Percentiles rank a stretch among this genome's conserved stretches.
These are phyloP conservation scores for Solea senegalensis DNA, from an alignment of 2,113 vertebrate genomes.

Conservation along the genomic window DNA sequence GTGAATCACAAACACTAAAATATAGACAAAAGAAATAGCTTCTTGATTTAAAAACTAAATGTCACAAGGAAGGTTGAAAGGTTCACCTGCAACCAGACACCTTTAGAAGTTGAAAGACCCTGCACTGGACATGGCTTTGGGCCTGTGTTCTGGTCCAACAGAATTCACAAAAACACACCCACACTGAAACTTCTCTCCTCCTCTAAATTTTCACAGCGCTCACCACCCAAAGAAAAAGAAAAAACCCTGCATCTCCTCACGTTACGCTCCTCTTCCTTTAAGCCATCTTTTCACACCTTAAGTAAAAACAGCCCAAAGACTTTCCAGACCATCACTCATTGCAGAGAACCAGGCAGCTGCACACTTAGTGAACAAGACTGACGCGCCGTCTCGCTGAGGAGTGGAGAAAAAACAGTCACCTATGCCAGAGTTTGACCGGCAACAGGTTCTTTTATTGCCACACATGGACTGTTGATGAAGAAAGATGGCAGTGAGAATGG, in stretches of 20 bases:
- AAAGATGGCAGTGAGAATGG: constrained; percentile 68
- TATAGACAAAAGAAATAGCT: not conserved
- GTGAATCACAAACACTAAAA: not conserved
- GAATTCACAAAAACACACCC: constrained; percentile 23
- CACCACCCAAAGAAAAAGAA: not conserved
- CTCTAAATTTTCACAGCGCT: not conserved
- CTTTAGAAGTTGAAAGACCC: not conserved
- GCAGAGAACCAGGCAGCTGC: constrained; percentile 8
- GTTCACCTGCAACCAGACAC: constrained; percentile 12
- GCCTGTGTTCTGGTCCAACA: constrained; percentile 83
- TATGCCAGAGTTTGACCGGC: constrained; percentile 1
- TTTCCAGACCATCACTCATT: not conserved
- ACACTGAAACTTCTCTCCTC: constrained; percentile 15
- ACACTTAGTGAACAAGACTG: not conserved
- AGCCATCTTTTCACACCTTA: not conserved
- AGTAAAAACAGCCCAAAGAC: not conserved
- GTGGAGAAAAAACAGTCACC: constrained; percentile 55
- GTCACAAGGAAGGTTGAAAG: not conserved
- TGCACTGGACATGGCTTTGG: constrained; percentile 78
- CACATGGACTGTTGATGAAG: constrained; percentile 64
- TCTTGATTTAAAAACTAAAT: not conserved
- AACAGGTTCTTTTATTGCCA: not conserved
- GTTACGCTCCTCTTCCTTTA: not conserved
- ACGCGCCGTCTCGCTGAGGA: constrained; percentile 10
- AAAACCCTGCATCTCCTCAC: constrained; percentile 9